Evolutionary conservation across 2,113 vertebrate species (phyloP).

Genomic region (Sylvietta virens): DNA sequence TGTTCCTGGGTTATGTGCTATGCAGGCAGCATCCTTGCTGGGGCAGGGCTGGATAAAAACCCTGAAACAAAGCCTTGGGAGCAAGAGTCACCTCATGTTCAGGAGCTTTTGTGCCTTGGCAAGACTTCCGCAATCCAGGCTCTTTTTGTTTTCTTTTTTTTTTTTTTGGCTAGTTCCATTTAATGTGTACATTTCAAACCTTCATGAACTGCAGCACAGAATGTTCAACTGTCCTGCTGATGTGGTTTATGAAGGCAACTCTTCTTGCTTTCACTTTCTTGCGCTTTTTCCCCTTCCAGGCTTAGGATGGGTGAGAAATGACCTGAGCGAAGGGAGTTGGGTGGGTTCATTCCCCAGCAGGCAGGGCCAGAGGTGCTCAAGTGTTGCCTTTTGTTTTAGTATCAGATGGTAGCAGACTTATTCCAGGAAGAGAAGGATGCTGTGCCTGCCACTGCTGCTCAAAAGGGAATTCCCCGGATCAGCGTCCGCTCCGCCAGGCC

Average conservation of each 20-base stretch:
- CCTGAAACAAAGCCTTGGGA: not conserved
- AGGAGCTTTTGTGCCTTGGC: not conserved
- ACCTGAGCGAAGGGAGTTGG: accelerated
- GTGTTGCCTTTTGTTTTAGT: slow-evolving; percentile 62
- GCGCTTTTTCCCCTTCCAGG: not conserved
- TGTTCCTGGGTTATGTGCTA: accelerated
- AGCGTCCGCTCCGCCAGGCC: slow-evolving; percentile 79
- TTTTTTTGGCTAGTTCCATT: not conserved
- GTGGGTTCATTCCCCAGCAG: not conserved
- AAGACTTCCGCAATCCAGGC: not conserved
- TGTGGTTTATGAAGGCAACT: accelerated
- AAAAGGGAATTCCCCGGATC: slow-evolving; percentile 69
- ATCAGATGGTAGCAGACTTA: slow-evolving; percentile 86
- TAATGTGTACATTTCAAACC: not conserved
- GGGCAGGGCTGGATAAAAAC: not conserved
- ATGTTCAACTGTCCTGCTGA: not conserved
- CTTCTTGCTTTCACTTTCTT: not conserved
- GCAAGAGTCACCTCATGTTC: not conserved
- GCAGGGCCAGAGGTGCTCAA: not conserved
- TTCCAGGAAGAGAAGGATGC: slow-evolving; percentile 81
- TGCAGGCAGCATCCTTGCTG: not conserved
- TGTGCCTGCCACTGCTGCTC: not conserved
- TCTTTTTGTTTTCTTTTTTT: not conserved
- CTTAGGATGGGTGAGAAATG: not conserved
- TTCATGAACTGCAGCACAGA: not conserved